phyloP scores from a whole-genome alignment of 1,140 invertebrate species.

The Pseudomyrmex flavicornis region DNA sequence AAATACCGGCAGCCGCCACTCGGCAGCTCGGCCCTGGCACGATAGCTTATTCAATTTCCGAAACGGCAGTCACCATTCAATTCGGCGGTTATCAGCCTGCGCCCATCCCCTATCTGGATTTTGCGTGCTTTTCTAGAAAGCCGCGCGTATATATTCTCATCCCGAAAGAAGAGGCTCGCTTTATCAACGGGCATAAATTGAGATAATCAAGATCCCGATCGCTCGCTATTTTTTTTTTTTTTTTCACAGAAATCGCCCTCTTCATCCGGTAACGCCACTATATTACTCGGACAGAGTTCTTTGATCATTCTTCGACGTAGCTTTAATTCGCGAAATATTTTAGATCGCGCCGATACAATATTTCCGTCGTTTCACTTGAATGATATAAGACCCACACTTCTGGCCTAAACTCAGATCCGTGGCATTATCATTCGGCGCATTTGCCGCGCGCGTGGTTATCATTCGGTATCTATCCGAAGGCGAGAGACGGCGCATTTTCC shows the following conservation, averaged over 20 bases:
- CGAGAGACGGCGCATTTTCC: conserved; percentile 65
- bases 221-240: background rate
- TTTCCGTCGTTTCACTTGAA: background rate
- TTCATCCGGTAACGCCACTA: no score
- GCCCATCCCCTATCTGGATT: conserved; percentile 77
- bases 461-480: conserved; percentile 75
- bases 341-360: background rate
- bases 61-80: conserved; percentile 83
- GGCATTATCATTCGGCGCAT: conserved; percentile 38
- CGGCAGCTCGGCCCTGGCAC: conserved; percentile 77
- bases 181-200: conserved; percentile 47
- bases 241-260: no score
- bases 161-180: conserved; percentile 48
- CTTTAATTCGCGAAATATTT: background rate
- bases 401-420: background rate
- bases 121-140: conserved; percentile 73
- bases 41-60: conserved; percentile 85
- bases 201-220: conserved; percentile 20
- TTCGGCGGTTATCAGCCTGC: conserved; percentile 80
- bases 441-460: conserved; percentile 71
- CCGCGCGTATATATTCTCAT: conserved; percentile 37
- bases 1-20: conserved; percentile 79
- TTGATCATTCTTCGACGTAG: no score
- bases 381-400: background rate
- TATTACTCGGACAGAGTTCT: no score